Evolutionary conservation across 2,797 vertebrate species (phyloP), one percentile per base, ranked within the genome.

Genomic region (Serranus cabrilla): DNA sequence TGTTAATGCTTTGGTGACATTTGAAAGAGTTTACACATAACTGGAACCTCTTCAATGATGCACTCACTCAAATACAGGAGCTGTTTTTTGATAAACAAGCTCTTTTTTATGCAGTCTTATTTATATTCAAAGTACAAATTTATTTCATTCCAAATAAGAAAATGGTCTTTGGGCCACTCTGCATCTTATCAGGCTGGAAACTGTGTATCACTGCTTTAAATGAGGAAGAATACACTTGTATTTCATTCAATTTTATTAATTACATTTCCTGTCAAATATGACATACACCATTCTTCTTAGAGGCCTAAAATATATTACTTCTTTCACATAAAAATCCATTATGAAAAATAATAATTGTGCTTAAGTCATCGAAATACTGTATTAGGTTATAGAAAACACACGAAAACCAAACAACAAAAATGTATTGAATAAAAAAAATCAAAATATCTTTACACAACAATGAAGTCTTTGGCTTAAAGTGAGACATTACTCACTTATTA

Each of bases 221-320:
- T 68, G 18, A 81, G 23, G 37, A 85, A 25, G 13, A 52, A 50
- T 0, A 72, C 27, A 43, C 16, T 37, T 45, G 9, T 3, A 17
- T 47, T 71, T 69, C 1, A 21, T 50, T 58, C 9, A 1, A 54
- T 84, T 89, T 81, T 71, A 73, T 86, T 80, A 42, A n/a, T 87
- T 88, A 78, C 73, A 76, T 81, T 74, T 75, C 39, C 63, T 78
- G 63, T 90, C 71, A 84, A 62, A 87, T 76, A 70, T 75, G 46
- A 84, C 71, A 78, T 56, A 66, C 39, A 58, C 7, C 21, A 23
- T 69, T 81, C 11, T 80, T 83, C 62, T 75, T 76, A 80, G 58
- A 87, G 68, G 73, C 64, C 49, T 86, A 85, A 93, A 94, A 94
- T 94, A 94, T 94, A 94, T 94, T 94, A 94, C 64, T 90, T 91